phyloP scores from a whole-genome alignment of 2,888 invertebrate genomes.

The Acronicta psi region DNA sequence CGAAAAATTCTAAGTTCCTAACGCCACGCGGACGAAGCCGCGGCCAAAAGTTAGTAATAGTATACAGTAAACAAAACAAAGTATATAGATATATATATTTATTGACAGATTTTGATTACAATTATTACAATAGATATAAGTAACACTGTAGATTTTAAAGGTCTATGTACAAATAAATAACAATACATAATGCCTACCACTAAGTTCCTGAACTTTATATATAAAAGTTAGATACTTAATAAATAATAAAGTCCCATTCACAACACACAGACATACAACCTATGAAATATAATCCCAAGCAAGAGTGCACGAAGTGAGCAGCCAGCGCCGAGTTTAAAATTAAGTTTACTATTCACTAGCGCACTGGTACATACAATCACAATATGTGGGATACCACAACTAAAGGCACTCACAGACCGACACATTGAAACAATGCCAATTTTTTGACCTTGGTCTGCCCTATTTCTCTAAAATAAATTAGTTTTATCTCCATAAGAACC shows the following conservation, averaged over 20 bases:
- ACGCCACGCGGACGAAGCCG: no score
- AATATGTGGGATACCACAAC: conserved; percentile 21
- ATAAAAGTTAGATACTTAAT: conserved; percentile 18
- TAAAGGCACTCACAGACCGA: conserved; percentile 1
- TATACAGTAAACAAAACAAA: no score
- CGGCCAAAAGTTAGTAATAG: no score
- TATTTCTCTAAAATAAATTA: no score
- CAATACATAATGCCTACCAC: no score
- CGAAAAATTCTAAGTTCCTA: no score
- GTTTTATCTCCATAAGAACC: no score
- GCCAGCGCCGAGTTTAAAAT: conserved; percentile 43
- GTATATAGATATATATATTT: no score
- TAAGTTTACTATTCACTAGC: conserved; percentile 39
- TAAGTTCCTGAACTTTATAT: not conserved
- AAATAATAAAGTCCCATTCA: not conserved
- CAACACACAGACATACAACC: not conserved
- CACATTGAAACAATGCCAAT: not conserved
- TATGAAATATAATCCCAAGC: conserved; percentile 18
- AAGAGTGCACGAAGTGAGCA: conserved; percentile 10
- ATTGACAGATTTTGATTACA: no score
- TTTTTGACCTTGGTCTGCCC: not conserved
- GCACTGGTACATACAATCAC: conserved; percentile 23
- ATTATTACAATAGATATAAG: no score
- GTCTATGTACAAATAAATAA: no score
- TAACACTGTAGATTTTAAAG: no score